Evolutionary conservation across 2,113 vertebrate species (phyloP), one percentile per base, ranked within the genome.

Genomic region (Lampris incognitus): DNA sequence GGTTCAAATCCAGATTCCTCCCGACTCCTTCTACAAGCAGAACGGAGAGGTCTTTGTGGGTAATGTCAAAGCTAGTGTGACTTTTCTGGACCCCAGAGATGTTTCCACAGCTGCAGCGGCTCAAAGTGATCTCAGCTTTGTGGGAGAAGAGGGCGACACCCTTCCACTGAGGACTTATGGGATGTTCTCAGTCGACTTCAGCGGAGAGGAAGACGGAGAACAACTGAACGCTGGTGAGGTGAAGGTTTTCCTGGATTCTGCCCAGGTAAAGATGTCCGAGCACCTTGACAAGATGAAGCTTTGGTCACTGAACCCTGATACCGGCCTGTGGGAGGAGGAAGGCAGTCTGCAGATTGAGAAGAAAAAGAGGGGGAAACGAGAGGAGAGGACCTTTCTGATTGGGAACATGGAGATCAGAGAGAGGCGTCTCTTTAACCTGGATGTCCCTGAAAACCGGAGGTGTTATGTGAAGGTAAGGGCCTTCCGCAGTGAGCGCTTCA

Each of bases 351-450:
- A 92, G 58, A 42, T 96, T 0, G 95, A 97, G 78, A 95, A 87
- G 72, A 96, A 90, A 72, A 93, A 69, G 41, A 90, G 98, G 66
- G 87, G 63, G 5, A 98, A 95, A 87, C 93, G 98, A 60, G 98
- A 99, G 61, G 94, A 98, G 58, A 95, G 98, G 78, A 97, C 96
- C 0, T 99, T 99, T 88, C 90, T 99, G 68, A 95, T 99, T 63
- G 98, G 98, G 11, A 99, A 99, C 87, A 97, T 99, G 98, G 98
- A 99, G 92, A 98, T 99, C 85, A 95, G 98, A 55, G 98, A 99
- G 78, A 92, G 98, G 68, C 87, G 98, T 57, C 94, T 99, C 55
- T 99, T 99, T 79, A 99, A 99, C 91, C 88, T 99, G 40, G 98
- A 99, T 0, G 98, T 99, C 36, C 98, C 98, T 0, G 98, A 99